phyloP scores from a whole-genome alignment of 2,888 invertebrate genomes.

The Thalpophila matura region DNA sequence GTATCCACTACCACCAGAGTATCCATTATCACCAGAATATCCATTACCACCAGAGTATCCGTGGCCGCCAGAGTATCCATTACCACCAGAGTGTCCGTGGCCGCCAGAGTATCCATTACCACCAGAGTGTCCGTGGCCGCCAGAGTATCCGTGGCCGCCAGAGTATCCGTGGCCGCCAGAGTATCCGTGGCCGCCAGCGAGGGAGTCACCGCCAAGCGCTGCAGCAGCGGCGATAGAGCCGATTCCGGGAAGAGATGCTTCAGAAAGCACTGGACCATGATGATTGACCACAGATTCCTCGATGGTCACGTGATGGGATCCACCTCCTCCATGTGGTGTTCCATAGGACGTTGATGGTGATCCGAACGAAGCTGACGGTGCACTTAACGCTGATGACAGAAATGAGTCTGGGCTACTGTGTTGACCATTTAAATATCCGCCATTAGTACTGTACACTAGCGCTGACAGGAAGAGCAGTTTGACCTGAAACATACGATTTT shows the following conservation, averaged over 20 bases:
- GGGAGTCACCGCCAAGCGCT: slow-evolving; percentile 17
- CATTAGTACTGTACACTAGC: slow-evolving; percentile 79
- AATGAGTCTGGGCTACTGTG: slow-evolving; percentile 79
- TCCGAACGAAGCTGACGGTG: slow-evolving; percentile 84
- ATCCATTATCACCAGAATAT: background rate
- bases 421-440: slow-evolving; percentile 75
- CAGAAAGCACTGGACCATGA: slow-evolving; percentile 53
- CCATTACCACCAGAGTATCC: background rate
- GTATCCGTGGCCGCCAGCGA: slow-evolving; percentile 35
- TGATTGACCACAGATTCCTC: slow-evolving; percentile 63
- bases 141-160: background rate
- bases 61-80: background rate
- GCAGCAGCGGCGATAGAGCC: slow-evolving; percentile 41
- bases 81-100: background rate
- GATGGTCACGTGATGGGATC: slow-evolving; percentile 15
- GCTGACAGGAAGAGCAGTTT: slow-evolving; percentile 81
- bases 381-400: slow-evolving; percentile 75
- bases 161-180: background rate
- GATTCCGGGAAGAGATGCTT: slow-evolving; percentile 54
- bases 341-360: slow-evolving; percentile 80
- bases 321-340: slow-evolving; percentile 50
- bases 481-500: slow-evolving; percentile 79
- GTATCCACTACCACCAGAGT: background rate
- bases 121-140: background rate
- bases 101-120: background rate